A percentile compares a stretch with the other conserved stretches of the same genome.
These are phyloP conservation scores for Phlogophora meticulosa DNA, from an alignment of 2,888 invertebrate species.

Conservation along the genomic window DNA sequence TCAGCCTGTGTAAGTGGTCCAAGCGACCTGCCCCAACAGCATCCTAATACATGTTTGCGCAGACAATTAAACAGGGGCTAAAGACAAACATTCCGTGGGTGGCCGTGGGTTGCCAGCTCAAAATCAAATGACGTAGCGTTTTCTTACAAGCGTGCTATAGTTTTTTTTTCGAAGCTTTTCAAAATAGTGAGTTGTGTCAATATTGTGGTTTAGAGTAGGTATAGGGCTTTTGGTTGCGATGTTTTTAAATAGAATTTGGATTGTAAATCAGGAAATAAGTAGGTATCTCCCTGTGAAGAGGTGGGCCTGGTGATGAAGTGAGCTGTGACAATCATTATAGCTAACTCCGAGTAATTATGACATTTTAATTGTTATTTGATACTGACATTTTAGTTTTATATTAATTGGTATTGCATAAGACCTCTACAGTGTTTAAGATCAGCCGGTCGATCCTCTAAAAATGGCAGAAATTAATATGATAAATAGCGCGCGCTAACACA, in stretches of 20 bases:
- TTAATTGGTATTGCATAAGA: too few species aligned
- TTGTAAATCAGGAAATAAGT: neutral
- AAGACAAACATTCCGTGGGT: constrained; percentile 83
- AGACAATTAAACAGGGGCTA: constrained; percentile 86
- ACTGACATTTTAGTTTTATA: neutral
- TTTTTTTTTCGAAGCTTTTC: constrained; percentile 55
- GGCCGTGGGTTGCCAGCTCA: constrained; percentile 69
- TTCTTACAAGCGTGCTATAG: constrained; percentile 62
- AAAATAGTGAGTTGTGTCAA: constrained; percentile 64
- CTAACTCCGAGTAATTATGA: too few species aligned
- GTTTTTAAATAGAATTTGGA: neutral
- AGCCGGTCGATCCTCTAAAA: too few species aligned
- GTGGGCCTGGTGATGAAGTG: too few species aligned
- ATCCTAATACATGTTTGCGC: constrained; percentile 84
- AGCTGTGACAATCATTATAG: too few species aligned
- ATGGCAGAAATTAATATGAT: too few species aligned
- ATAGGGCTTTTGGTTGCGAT: constrained; percentile 17
- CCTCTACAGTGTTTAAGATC: too few species aligned
- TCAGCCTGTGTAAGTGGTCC: constrained; percentile 46
- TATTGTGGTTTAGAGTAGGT: constrained; percentile 35
- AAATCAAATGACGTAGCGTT: constrained; percentile 77
- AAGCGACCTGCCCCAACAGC: constrained; percentile 76
- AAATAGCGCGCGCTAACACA: too few species aligned
- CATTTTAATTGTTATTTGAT: too few species aligned
- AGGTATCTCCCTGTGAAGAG: too few species aligned